Evolutionary conservation across 2,113 vertebrate genomes (phyloP).

Genomic region (Stomatorhinus ivindoensis): DNA sequence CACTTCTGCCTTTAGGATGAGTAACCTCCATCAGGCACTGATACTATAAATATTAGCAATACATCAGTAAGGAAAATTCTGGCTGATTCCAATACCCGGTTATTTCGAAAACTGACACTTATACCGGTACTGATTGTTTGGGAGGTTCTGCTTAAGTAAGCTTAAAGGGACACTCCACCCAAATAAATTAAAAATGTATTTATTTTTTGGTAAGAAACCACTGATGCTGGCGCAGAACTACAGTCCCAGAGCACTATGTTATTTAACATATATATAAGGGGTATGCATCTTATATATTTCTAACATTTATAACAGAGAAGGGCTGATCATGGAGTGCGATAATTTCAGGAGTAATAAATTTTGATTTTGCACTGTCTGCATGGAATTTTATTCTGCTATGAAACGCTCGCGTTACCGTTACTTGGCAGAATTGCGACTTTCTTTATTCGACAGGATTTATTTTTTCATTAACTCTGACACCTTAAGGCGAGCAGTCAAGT

Average conservation of each 20-base stretch:
- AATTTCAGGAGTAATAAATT: not conserved
- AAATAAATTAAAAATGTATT: not conserved
- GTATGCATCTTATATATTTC: not conserved
- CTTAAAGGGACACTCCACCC: not conserved
- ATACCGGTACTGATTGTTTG: not conserved
- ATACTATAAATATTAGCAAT: not conserved
- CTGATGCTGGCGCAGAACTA: not conserved
- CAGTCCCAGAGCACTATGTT: not conserved
- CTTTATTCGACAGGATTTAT: not conserved
- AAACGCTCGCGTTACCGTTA: not conserved
- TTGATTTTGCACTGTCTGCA: not conserved
- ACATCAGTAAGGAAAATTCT: not conserved
- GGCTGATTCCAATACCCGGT: not conserved
- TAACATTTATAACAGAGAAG: not conserved
- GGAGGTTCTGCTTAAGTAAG: not conserved
- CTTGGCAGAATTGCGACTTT: not conserved
- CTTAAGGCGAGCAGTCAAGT: not conserved
- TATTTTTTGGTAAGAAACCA: not conserved
- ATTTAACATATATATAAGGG: not conserved
- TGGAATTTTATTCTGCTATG: not conserved
- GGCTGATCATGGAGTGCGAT: not conserved
- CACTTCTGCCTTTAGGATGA: not conserved
- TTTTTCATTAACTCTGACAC: not conserved
- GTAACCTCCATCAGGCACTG: not conserved
- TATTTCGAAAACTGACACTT: not conserved